These are phyloP conservation scores for Corythoichthys haematopterus DNA, from an alignment of 2,113 vertebrate genomes.

Conservation along the genomic window DNA sequence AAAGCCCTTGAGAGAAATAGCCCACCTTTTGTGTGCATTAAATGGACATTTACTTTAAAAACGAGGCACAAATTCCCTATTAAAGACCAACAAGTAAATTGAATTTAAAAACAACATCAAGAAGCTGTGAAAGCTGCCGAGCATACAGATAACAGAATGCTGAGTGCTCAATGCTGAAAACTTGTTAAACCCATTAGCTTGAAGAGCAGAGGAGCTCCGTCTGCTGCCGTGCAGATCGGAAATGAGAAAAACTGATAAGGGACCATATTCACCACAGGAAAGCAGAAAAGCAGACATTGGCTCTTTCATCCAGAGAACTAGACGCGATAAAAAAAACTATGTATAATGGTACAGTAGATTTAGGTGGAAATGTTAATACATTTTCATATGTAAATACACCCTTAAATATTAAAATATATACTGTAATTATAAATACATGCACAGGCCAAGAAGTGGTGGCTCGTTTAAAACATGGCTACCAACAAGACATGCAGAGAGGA, in stretches of 20 bases:
- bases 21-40: background rate
- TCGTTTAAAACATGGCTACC: conserved; percentile 15
- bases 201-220: conserved; percentile 8
- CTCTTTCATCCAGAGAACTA: conserved; percentile 2
- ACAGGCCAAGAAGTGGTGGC: conserved; percentile 34
- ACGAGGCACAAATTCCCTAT: background rate
- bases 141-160: conserved; percentile 30
- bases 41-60: background rate
- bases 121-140: conserved; percentile 20
- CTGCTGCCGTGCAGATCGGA: conserved; percentile 23
- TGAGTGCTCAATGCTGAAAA: conserved; percentile 28
- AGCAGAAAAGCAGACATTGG: conserved; percentile 15
- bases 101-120: conserved; percentile 24
- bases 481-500: conserved; percentile 23
- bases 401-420: too few species aligned
- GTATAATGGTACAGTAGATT: background rate
- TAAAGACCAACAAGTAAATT: conserved; percentile 1
- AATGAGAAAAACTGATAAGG: conserved; percentile 29
- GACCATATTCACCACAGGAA: conserved; percentile 22
- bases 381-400: too few species aligned
- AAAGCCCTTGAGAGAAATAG: conserved; percentile 3
- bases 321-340: background rate
- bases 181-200: conserved; percentile 44
- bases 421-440: background rate
- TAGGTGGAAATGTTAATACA: background rate